Percentiles rank a stretch among this genome's conserved stretches.
phyloP scores from a whole-genome alignment of 1,140 invertebrate species.

The Atopsyche davidsoni region DNA sequence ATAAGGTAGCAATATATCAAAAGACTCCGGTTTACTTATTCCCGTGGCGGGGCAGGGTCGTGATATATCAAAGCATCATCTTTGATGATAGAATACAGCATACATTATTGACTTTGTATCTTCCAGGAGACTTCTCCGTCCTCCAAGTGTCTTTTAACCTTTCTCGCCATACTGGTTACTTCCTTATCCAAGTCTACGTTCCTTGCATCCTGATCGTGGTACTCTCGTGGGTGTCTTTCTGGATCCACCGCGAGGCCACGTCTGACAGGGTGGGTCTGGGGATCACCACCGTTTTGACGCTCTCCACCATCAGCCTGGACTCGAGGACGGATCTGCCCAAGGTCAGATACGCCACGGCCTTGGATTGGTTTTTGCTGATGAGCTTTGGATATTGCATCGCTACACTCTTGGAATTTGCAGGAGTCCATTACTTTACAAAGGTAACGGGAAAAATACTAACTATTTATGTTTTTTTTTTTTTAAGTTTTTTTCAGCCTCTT shows the following conservation, averaged over 20 bases:
- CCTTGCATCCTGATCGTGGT: slow-evolving; percentile 93
- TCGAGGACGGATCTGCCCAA: slow-evolving; percentile 86
- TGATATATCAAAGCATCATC: too few species aligned
- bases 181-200: slow-evolving; percentile 90
- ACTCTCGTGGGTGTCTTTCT: slow-evolving; percentile 94
- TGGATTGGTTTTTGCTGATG: slow-evolving; percentile 91
- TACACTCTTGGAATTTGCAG: slow-evolving; percentile 86
- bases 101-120: too few species aligned
- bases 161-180: slow-evolving; percentile 85
- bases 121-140: slow-evolving; percentile 76
- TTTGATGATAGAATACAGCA: too few species aligned
- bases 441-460: slow-evolving; percentile 37
- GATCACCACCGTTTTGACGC: slow-evolving; percentile 85
- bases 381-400: slow-evolving; percentile 92
- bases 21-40: too few species aligned
- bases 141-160: slow-evolving; percentile 90
- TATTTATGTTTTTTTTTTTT: neutral
- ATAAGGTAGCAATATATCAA: too few species aligned
- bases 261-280: slow-evolving; percentile 63
- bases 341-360: slow-evolving; percentile 84
- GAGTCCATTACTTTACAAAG: slow-evolving; percentile 93
- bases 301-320: slow-evolving; percentile 87
- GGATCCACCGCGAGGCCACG: slow-evolving; percentile 92
- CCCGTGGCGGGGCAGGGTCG: too few species aligned
- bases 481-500: neutral